A percentile compares a stretch with the other conserved stretches of the same genome.
Evolutionary conservation across 1,140 invertebrate species (phyloP).

Genomic region (Calliopsis andreniformis): DNA sequence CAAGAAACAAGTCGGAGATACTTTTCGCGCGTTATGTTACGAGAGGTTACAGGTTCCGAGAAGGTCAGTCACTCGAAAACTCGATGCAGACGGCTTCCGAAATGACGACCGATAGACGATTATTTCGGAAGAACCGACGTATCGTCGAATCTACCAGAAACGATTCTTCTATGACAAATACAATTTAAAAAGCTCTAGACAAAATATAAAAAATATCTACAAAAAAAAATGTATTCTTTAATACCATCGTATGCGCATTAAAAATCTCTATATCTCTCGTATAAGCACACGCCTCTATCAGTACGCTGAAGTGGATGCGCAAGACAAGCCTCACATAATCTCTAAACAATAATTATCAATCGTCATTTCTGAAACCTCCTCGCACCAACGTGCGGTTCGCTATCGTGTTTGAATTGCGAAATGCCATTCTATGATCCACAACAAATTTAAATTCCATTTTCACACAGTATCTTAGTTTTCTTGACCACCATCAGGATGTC

Average conservation of each 20-base stretch:
- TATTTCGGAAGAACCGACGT: neutral
- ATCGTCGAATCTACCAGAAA: too few relatives aligned
- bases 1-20: constrained; percentile 72
- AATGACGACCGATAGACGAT: constrained; percentile 28
- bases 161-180: too few relatives aligned
- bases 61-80: constrained; percentile 62
- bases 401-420: neutral
- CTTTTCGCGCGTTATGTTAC: constrained; percentile 41
- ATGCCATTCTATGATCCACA: neutral
- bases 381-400: constrained; percentile 19
- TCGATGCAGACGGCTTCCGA: constrained; percentile 62
- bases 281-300: too few relatives aligned
- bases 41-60: constrained; percentile 55
- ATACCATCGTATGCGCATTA: too few relatives aligned
- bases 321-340: too few relatives aligned
- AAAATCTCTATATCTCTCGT: too few relatives aligned
- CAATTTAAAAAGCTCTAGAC: too few relatives aligned
- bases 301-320: too few relatives aligned
- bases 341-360: constrained; percentile 4
- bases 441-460: neutral
- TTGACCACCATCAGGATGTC: too few relatives aligned
- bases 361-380: constrained; percentile 10
- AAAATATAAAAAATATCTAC: too few relatives aligned
- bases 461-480: too few relatives aligned
- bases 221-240: too few relatives aligned